Conservation (phyloP, 1,140 invertebrate genomes). For the Camponotus pennsylvanicus region DNA sequence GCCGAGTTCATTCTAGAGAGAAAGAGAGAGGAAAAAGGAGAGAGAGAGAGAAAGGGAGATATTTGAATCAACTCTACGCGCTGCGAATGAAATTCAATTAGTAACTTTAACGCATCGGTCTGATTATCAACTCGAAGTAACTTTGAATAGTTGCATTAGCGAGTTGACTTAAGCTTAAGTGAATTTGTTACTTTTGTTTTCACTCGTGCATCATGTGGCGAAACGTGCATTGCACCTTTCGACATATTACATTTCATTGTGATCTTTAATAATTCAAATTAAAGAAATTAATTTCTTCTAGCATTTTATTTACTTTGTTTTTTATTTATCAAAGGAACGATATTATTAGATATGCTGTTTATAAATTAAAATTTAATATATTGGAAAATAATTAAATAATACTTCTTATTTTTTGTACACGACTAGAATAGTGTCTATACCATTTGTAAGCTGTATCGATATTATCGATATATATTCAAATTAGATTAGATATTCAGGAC, state of each 20-base stretch:
- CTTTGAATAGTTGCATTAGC: slow-evolving; percentile 42
- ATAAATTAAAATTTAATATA: slow-evolving; percentile 14
- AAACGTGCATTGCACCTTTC: neutral
- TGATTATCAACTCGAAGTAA: slow-evolving; percentile 17
- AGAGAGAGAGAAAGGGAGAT: too few species aligned
- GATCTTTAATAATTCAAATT: neutral
- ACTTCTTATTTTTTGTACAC: neutral
- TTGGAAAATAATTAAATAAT: neutral
- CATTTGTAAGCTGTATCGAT: neutral
- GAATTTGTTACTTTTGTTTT: slow-evolving; percentile 32
- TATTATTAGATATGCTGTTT: neutral
- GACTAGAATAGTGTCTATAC: neutral
- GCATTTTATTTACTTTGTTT: neutral
- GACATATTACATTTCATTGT: neutral
- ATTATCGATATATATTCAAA: neutral
- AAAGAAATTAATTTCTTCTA: too few species aligned
- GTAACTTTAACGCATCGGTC: slow-evolving; percentile 39
- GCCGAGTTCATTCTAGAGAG: neutral
- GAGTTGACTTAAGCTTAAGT: slow-evolving; percentile 25
- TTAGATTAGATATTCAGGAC: neutral
- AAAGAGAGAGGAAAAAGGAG: neutral
- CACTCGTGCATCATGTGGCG: neutral
- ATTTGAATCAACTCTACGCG: neutral
- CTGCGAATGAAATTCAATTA: slow-evolving; percentile 45
- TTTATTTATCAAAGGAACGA: neutral